Conservation (phyloP, 2,113 vertebrate genomes). For the Apteryx mantelli region DNA sequence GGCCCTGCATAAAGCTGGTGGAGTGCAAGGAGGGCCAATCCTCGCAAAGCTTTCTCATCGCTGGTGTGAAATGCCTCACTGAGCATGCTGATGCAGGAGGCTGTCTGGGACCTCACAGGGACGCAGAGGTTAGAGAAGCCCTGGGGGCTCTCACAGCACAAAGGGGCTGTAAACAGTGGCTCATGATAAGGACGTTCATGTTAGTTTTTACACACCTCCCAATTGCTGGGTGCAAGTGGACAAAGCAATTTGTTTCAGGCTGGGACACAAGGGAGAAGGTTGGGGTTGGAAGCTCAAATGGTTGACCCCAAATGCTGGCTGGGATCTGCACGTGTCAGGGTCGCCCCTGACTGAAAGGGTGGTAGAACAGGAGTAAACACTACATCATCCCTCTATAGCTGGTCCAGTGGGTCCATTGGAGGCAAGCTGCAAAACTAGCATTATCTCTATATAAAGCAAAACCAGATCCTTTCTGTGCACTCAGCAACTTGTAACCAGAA, state of each 20-base stretch:
- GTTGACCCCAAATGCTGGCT: background rate
- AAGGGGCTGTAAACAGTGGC: no score
- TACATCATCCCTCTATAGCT: background rate
- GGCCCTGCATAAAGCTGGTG: background rate
- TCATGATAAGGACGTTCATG: background rate
- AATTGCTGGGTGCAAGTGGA: background rate
- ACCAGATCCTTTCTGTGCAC: background rate
- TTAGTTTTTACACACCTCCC: background rate
- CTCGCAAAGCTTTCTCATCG: background rate
- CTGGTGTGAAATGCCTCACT: background rate
- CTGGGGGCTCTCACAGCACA: background rate
- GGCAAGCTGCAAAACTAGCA: background rate
- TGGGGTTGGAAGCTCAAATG: background rate
- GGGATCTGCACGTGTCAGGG: background rate
- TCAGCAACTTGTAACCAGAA: background rate
- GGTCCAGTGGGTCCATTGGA: background rate
- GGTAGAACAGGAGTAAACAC: background rate
- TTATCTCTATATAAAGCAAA: background rate
- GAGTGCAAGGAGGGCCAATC: rapidly evolving
- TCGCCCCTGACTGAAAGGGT: background rate
- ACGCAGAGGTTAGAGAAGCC: background rate
- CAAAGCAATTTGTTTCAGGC: background rate
- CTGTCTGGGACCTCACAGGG: background rate
- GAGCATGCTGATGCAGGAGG: background rate
- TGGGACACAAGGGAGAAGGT: background rate